Percentiles rank a stretch among this genome's conserved stretches.
These are phyloP conservation scores for Apamea sordens DNA, from an alignment of 2,888 invertebrate genomes.

Conservation along the genomic window DNA sequence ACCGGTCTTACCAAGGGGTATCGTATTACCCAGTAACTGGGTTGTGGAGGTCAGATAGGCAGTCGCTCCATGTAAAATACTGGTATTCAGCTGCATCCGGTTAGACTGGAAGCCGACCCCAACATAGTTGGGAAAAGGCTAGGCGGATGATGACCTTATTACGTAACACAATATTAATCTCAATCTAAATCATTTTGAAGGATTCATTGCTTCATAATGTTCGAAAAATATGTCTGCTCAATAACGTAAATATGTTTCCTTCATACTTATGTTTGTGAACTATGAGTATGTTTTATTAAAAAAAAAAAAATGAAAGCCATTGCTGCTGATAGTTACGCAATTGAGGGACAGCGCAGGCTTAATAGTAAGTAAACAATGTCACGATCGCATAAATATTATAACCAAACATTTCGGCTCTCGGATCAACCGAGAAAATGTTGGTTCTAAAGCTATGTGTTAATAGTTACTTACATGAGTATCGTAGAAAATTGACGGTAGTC, in stretches of 20 bases:
- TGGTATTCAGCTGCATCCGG: too few species aligned
- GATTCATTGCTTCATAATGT: neutral
- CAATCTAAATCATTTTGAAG: neutral
- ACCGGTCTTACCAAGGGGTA: too few species aligned
- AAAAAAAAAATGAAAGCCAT: neutral
- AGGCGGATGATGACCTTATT: too few species aligned
- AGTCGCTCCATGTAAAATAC: too few species aligned
- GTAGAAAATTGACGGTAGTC: slow-evolving; percentile 85
- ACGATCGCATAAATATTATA: neutral
- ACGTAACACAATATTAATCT: neutral
- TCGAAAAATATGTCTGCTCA: neutral
- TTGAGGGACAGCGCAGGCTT: neutral
- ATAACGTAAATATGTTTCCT: neutral
- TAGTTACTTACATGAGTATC: slow-evolving; percentile 85
- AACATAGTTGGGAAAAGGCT: too few species aligned
- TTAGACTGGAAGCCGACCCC: too few species aligned
- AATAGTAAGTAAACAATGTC: neutral
- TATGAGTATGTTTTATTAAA: too few species aligned
- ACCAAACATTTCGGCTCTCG: neutral
- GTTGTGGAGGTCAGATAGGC: too few species aligned
- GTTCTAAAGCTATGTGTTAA: neutral
- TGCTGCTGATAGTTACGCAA: neutral
- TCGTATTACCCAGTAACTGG: too few species aligned
- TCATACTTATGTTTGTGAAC: too few species aligned
- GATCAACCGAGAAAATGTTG: neutral